Base-by-base conservation (phyloP, 2,888 invertebrate genomes). In the Elysia crispata region DNA sequence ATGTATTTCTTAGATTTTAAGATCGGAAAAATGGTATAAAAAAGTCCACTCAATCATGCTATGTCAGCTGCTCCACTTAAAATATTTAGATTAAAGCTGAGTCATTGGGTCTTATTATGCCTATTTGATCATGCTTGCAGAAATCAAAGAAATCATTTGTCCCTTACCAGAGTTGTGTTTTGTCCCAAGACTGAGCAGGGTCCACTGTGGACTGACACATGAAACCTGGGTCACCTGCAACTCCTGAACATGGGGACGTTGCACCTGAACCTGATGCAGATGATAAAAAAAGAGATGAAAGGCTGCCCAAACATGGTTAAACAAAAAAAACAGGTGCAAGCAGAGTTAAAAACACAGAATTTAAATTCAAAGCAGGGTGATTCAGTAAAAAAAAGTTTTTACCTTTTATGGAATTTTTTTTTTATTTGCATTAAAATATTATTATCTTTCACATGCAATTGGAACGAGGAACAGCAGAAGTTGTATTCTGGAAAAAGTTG, bases 131-230 rank as follows among this genome's bases (percentile, higher is more conserved):
- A 64, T 23, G 62, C 11, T 15, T 76, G n/a, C 30, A 23, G 57
- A 54, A 75, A 6, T 1, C 33, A 8, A n/a, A 23, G 3, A 28
- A 28, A 54, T 18, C 25, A 28, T 28, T 30, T 28, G 30, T 49
- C 25, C 30, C 67, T 41, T 50, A 81, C 77, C 77, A 57, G 75
- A 77, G 25, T 81, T 66, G 33, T 81, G 77, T 33, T 80, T 81
- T 28, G 86, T 83, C 49, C 86, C 86, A 50, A 90, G 84, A 80
- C 86, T 86, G 72, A 86, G 80, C 33, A 90, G 81, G 49, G 87
- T 87, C 92, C 92, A 92, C 33, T 82, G 77, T 73, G 86, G 85
- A 85, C 91, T 91, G 49, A 90, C 91, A 87, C 91, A 90, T 1
- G 91, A 91, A 76, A 92, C 88, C 84, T 92, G 92, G 25, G 87